Base-by-base conservation (phyloP, 2,888 invertebrate species). In the Hyalella azteca region DNA sequence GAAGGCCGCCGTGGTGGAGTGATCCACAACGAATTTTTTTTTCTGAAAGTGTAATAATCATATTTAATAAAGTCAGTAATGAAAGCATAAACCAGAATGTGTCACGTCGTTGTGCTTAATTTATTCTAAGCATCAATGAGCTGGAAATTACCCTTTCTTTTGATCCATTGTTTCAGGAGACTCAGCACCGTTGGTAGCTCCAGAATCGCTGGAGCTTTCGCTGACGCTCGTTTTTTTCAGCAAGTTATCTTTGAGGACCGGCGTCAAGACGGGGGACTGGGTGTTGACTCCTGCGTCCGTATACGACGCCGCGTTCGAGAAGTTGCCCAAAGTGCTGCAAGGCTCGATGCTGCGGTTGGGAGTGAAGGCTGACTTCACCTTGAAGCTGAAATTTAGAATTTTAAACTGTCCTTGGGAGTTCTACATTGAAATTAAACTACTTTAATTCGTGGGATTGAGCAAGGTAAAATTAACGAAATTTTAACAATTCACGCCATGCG, bases 1-100 rank as follows among this genome's bases (percentile, higher is more conserved):
- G 54, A 54, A 5, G 54, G 54, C 13, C 54, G 22, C 0, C 54
- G 54, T 9, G 54, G 54, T 0, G 54, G 54, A 54, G 54, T 54
- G 26, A 54, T 54, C 54, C 54, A 54, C 54, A 54, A 54, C 26
- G 49, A 49, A 49, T 54, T 54, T 9, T 29, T 54, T 54, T 54
- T 54, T 54, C 54, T 54, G 54, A 22, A 54, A 54, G 29, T 2
- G 19, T n/a, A n/a, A n/a, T n/a, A n/a, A n/a, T n/a, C 22, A 54
- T 4, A 3, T 22, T 2, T 22, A 26, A 54, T 13, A 19, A 49
- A 49, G 19, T n/a, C n/a, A n/a, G n/a, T n/a, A 1, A 45, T 45
- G 1, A 45, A 45, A 19, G 3, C 19, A 15, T 45, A 11, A 1
- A 45, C 1, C 1, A 15, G 45, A 45, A 15, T 11, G 45, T 15